Evolutionary conservation across 2,113 vertebrate genomes (phyloP), one percentile per base, ranked within the genome.

Genomic region (Isurus oxyrinchus): DNA sequence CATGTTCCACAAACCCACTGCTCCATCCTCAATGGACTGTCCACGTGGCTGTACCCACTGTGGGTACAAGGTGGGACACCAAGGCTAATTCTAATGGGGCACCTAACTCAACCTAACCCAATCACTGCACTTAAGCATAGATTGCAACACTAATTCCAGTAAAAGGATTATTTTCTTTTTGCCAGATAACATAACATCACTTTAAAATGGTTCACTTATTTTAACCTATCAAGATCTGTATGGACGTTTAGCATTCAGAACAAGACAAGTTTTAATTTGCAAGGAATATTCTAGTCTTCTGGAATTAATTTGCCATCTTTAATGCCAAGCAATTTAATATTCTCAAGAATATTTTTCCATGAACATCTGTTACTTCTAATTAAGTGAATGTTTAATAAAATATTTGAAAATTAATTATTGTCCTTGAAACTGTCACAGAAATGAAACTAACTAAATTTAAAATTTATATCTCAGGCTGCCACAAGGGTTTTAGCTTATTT

Each of bases 341-440:
- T 55, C 86, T 88, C 44, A 27, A 13, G 86, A 84, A 84, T 44
- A 88, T 88, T 88, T 49, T 88, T 55, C 49, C 25, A 55, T 11
- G 49, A 88, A 7, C 86, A 88, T 53, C 86, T 88, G 86, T 53
- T 88, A 55, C 49, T 88, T 55, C 86, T 88, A 27, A 88, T 88
- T 55, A 88, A 88, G 86, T 55, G 49, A 27, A 88, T 55, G 49
- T 88, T 88, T 88, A 88, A 88, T 88, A 27, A 27, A 88, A 88
- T 88, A 88, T 87, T 10, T 55, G 21, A 40, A 40, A 84, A 19
- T 14, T 84, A 88, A 88, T 88, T 88, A 88, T 55, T 55, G 8
- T 88, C 49, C 49, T 49, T 88, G 86, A 53, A 88, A 88, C 49
- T 49, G 21, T 53, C 21, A 55, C 86, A 55, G 49, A 88, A 25